A percentile compares a stretch with the other conserved stretches of the same genome.
Conservation (phyloP, 2,888 invertebrate species). For the Synanthedon myopaeformis region DNA sequence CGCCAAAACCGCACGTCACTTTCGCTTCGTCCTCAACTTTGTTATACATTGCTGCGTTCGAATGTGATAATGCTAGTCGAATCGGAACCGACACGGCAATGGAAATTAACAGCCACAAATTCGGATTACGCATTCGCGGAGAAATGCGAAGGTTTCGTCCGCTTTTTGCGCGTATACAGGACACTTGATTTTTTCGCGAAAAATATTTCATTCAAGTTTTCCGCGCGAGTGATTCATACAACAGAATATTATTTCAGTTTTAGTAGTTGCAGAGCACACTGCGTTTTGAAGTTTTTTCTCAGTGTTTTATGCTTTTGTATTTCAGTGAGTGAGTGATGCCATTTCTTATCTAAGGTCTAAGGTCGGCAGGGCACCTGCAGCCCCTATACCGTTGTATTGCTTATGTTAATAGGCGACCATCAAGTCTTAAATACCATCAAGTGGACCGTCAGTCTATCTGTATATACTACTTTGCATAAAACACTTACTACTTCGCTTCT, state of each 20-base stretch:
- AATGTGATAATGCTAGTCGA: conserved; percentile 19
- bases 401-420: too few species aligned
- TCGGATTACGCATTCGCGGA: conserved; percentile 6
- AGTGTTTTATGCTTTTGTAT: too few species aligned
- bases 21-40: conserved; percentile 26
- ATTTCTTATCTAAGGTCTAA: too few species aligned
- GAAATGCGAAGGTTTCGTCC: conserved; percentile 9
- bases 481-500: too few species aligned
- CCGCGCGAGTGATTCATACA: conserved; percentile 22
- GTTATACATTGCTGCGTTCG: conserved; percentile 23
- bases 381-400: too few species aligned
- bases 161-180: conserved; percentile 35
- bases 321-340: too few species aligned
- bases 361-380: too few species aligned
- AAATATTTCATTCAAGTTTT: conserved; percentile 32
- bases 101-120: conserved; percentile 8
- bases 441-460: too few species aligned
- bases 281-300: too few species aligned
- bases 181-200: conserved; percentile 23
- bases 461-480: too few species aligned
- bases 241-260: background rate
- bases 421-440: too few species aligned
- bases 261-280: background rate
- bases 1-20: conserved; percentile 44
- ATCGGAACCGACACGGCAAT: conserved; percentile 21